These are phyloP conservation scores for Poecilia latipinna DNA, from an alignment of 2,113 vertebrate species.

Conservation along the genomic window DNA sequence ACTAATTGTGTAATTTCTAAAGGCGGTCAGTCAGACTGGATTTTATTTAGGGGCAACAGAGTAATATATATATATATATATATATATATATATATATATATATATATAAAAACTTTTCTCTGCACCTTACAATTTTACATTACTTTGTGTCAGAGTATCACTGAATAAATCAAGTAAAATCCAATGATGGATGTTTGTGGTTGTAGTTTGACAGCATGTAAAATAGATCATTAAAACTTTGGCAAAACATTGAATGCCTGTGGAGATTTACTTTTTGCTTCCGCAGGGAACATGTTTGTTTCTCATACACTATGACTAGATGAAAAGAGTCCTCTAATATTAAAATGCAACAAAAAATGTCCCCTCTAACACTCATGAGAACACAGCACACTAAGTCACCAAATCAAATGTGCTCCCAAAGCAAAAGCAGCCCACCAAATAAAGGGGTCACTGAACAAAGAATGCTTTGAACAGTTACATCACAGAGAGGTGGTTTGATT, in stretches of 20 bases:
- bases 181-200: no score
- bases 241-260: neutral
- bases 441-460: conserved; percentile 79
- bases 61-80: no score
- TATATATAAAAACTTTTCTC: no score
- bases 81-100: no score
- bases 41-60: no score
- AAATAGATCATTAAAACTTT: no score
- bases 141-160: no score
- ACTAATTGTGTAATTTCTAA: no score
- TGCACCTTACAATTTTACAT: no score
- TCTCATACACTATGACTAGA: conserved; percentile 72
- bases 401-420: conserved; percentile 65
- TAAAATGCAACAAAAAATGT: conserved; percentile 60
- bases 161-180: no score
- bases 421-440: conserved; percentile 63
- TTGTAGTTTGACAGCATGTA: no score
- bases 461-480: conserved; percentile 82
- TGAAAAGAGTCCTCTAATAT: conserved; percentile 67
- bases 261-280: conserved; percentile 10
- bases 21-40: no score
- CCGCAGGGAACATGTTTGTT: conserved; percentile 64
- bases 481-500: conserved; percentile 66
- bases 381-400: conserved; percentile 61
- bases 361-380: conserved; percentile 64